phyloP scores from a whole-genome alignment of 2,888 invertebrate genomes.

The Erebia palarica region DNA sequence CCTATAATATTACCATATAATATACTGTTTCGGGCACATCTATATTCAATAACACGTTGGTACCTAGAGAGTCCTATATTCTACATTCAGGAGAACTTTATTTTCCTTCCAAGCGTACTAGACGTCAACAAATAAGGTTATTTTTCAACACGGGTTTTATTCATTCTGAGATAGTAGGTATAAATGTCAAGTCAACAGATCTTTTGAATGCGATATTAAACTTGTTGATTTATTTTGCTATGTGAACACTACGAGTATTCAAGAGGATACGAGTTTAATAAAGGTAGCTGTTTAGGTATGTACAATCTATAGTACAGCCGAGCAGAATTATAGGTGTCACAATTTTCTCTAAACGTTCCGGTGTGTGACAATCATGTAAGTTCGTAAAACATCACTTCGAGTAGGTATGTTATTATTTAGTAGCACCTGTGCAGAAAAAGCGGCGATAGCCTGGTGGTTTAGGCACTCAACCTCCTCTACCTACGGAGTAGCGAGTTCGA shows the following conservation, averaged over 20 bases:
- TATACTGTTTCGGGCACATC: conserved; percentile 19
- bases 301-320: too few species aligned
- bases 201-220: conserved; percentile 42
- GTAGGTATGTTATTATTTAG: too few species aligned
- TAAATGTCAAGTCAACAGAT: conserved; percentile 46
- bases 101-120: conserved; percentile 72
- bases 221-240: conserved; percentile 34
- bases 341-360: too few species aligned
- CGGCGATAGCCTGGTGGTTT: too few species aligned
- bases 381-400: too few species aligned
- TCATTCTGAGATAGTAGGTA: conserved; percentile 55
- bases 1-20: neutral
- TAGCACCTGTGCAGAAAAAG: too few species aligned
- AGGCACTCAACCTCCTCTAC: too few species aligned
- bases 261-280: neutral
- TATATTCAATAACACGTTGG: conserved; percentile 44
- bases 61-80: conserved; percentile 65
- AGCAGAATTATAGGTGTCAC: too few species aligned
- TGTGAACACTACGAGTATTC: neutral
- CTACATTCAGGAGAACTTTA: conserved; percentile 67
- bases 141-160: conserved; percentile 72
- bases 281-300: too few species aligned
- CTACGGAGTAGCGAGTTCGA: too few species aligned
- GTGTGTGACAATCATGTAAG: too few species aligned
- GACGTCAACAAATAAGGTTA: conserved; percentile 80